Evolutionary conservation across 1,140 invertebrate species (phyloP).

Genomic region (Drosophila ercepeae): DNA sequence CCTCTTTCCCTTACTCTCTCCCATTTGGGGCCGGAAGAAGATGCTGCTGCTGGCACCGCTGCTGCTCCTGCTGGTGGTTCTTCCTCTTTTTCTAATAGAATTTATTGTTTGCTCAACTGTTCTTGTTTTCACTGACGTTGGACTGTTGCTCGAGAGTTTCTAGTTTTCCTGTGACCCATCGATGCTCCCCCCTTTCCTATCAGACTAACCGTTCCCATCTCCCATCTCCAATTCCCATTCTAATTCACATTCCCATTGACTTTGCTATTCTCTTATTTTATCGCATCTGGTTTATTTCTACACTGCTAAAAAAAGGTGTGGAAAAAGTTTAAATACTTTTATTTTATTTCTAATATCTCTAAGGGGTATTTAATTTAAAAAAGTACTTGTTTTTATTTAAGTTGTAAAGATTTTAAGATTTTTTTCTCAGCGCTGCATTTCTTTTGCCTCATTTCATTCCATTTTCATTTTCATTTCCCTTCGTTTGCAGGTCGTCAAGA

Average conservation of each 20-base stretch:
- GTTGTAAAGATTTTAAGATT: background rate
- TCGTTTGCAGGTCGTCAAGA: conserved; percentile 61
- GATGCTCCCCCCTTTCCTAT: conserved; percentile 8
- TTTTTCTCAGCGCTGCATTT: conserved; percentile 23
- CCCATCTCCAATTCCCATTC: conserved; percentile 19
- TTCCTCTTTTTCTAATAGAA: conserved; percentile 37
- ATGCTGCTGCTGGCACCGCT: conserved; percentile 13
- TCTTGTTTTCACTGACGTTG: conserved; percentile 24
- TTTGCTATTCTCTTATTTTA: conserved; percentile 26
- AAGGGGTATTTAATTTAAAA: background rate
- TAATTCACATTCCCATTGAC: conserved; percentile 24
- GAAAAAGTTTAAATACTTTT: background rate
- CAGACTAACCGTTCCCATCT: conserved; percentile 10
- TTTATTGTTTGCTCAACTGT: conserved; percentile 60
- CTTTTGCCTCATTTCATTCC: conserved; percentile 35
- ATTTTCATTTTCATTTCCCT: conserved; percentile 53
- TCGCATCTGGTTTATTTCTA: conserved; percentile 13
- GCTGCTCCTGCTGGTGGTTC: conserved; percentile 9
- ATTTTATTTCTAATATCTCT: no score
- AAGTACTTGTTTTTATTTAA: background rate
- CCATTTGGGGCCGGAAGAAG: background rate
- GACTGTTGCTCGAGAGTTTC: conserved; percentile 55
- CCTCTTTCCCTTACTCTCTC: conserved; percentile 5
- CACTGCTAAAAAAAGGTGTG: conserved; percentile 2
- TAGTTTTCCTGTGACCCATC: conserved; percentile 31